Evolutionary conservation across 2,797 vertebrate species (phyloP), one percentile per base, ranked within the genome.

Genomic region (Setipinna tenuifilis): DNA sequence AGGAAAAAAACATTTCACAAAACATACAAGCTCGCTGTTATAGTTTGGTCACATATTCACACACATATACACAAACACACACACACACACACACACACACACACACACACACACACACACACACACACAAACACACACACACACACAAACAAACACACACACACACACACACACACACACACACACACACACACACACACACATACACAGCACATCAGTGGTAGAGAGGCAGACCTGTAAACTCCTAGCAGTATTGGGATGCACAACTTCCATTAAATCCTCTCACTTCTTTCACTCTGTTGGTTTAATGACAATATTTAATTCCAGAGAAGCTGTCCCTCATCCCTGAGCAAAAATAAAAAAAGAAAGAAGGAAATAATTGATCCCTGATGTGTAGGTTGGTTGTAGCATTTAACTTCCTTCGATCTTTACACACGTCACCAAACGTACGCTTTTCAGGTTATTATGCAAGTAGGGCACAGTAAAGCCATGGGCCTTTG

Each of bases 351-450:
- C 35, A 41, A 41, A 41, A 41, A 41, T 41, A 41, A 5, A 41
- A 41, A 41, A 41, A 54, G 50, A 54, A 54, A 54, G 14, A 54
- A 54, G 9, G 50, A 14, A 54, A 54, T 87, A 75, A 88, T 86
- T 88, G 58, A 89, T 88, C 83, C 83, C 61, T 89, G 82, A 85
- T 93, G 93, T 89, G 89, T 48, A 83, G 92, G 87, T 92, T 91
- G 83, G 28, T n/a, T 87, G 88, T 90, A 88, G 50, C 14, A 54
- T 54, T 9, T 54, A 3, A 17, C 28, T 75, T 75, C 68, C 68
- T 41, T 75, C 3, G 19, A 35, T 14, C 14, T 23, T 16, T 0
- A 71, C 25, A 31, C 25, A 9, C 14, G 50, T 16, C 25, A 4
- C 65, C 25, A 0, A 71, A 4, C 35, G 25, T 5, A 10, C 19